Evolutionary conservation across 30 jellyfish, hydroid and myxozoan species (phyloP), one percentile per base, ranked within the genome.

Genomic region (Aurelia sp.): DNA sequence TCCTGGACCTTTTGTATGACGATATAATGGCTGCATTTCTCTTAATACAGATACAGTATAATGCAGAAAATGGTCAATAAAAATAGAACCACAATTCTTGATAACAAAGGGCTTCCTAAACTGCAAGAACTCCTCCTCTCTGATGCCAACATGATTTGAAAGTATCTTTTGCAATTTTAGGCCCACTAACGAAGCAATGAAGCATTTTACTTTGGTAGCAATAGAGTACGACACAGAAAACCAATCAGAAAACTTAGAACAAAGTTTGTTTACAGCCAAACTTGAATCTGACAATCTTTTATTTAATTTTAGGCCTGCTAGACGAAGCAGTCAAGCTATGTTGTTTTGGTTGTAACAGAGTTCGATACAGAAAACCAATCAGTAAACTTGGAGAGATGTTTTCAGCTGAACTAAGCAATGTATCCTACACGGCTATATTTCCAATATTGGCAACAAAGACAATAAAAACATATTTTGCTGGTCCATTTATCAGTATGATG

Each of bases 341-440:
- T 50, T 84, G 93, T 69, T 84, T 64, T 73, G 93, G 93, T 24
- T 84, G 93, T 87, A 59, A 72, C 75, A 72, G 93, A 72, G 74
- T 84, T 12, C 48, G 58, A 41, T 84, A 72, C 82, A 57, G 70
- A 13, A 41, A 64, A 66, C 93, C 88, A 73, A 84, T 84, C 47
- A 64, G 76, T 74, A 66, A 55, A 41, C 87, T 84, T 17, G 88
- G 82, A 73, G 82, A 70, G 48, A 84, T 84, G 93, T 60, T 84
- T 40, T 59, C 82, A 33, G 6, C 44, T 31, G 85, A 73, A 31
- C 20, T 72, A 48, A 51, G 10, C 21, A 72, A 84, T 47, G 55
- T 22, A 53, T 72, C 87, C 13, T 84, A 72, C 78, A 84, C 93
- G 1, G 93, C 93, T 2, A 84, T 84, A 20, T 73, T 84, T 33